Base-by-base conservation (phyloP, 1,140 invertebrate species). In the Grapholita molesta region DNA sequence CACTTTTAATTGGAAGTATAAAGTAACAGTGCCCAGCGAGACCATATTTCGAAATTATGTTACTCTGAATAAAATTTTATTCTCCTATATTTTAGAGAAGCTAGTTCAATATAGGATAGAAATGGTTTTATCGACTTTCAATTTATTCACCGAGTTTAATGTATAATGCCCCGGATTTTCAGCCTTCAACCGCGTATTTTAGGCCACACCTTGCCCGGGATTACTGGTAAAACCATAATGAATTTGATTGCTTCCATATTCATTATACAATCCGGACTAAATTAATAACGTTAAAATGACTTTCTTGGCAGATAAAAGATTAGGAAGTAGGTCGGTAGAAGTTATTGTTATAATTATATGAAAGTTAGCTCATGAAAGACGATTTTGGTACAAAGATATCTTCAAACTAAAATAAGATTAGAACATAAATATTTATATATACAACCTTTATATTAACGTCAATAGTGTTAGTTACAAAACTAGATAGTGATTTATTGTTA, bases 11-110 rank as follows among this genome's bases (percentile, higher is more conserved):
- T 48, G 42, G 18, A 15, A 48, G 3, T 48, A 48, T 21, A 48
- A 48, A 48, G 18, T 38, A 15, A 48, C 15, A 7, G 15, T 48
- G 18, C 42, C 42, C 8, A 21, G 18, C 42, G 18, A 21, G 18
- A 21, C 6, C 42, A 21, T 42, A 73, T 65, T 70, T 66, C 52
- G 12, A 28, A 77, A 61, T 74, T 72, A 75, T 72, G 80, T 76
- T 74, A 65, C 25, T 61, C 24, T 33, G 67, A 79, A 77, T 79
- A 78, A 79, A 83, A 82, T 77, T 82, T 77, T 74, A 98, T 97
- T 96, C 79, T 92, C 97, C 66, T 90, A 97, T 74, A 94, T 97
- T 83, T 93, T 97, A 77, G 96, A 98, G 86, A 95, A 97, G 91
- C 96, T 97, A 70, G 74, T 83, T 79, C 68, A 74, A 75, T 70